These are phyloP conservation scores for Nicator chloris DNA, from an alignment of 2,113 vertebrate genomes.

Conservation along the genomic window DNA sequence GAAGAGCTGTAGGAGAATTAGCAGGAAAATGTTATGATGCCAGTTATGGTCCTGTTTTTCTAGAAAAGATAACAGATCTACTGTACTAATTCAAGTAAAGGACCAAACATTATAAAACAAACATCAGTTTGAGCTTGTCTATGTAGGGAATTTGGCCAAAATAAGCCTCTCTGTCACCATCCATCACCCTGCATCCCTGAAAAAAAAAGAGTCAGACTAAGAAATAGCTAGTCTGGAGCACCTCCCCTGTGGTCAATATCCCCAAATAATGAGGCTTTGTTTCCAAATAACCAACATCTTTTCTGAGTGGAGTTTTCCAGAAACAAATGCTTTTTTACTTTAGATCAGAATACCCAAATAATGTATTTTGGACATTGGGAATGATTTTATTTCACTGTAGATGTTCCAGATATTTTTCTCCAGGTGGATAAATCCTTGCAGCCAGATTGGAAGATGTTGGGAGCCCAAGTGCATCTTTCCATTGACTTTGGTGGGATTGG, in stretches of 20 bases:
- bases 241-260: background rate
- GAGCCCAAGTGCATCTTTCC: background rate
- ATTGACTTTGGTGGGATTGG: background rate
- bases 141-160: background rate
- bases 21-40: background rate
- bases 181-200: background rate
- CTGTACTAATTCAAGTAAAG: background rate
- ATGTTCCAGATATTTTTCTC: background rate
- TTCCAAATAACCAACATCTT: background rate
- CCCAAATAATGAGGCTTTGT: background rate
- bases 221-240: background rate
- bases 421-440: background rate
- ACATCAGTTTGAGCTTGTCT: background rate
- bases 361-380: background rate
- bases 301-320: background rate
- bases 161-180: background rate
- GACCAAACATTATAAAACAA: background rate
- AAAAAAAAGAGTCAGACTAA: background rate
- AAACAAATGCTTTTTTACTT: background rate
- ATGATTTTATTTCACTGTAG: background rate
- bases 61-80: background rate
- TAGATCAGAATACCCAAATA: background rate
- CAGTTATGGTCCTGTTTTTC: background rate
- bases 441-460: background rate
- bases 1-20: background rate